Evolutionary conservation across 92 coral and sea anemone species (phyloP).

Genomic region (Ricordea florida): DNA sequence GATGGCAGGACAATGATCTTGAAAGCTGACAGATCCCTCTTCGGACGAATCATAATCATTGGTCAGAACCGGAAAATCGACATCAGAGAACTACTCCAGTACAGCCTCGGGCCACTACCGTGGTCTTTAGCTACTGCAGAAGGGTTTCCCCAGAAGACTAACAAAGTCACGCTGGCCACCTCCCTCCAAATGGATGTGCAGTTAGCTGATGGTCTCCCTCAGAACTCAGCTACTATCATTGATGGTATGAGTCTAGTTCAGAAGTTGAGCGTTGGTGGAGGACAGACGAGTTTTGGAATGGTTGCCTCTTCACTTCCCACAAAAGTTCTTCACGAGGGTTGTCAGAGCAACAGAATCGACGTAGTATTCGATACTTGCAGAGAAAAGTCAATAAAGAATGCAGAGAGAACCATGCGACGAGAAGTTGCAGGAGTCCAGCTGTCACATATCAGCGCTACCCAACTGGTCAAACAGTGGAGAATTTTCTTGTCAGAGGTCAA

Average conservation of each 20-base stretch:
- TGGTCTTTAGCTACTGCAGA: slow-evolving; percentile 50
- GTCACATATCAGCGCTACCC: no score
- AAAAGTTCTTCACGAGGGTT: slow-evolving; percentile 16
- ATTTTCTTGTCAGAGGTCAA: no score
- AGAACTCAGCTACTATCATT: no score
- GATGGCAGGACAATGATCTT: slow-evolving; percentile 24
- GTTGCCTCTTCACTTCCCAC: slow-evolving; percentile 17
- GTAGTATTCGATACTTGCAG: no score
- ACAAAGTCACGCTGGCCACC: no score
- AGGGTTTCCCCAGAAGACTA: slow-evolving; percentile 17
- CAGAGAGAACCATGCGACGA: slow-evolving; percentile 12
- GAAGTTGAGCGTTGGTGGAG: slow-evolving; percentile 3
- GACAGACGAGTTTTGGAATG: slow-evolving; percentile 18
- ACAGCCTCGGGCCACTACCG: slow-evolving; percentile 48
- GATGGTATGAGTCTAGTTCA: no score
- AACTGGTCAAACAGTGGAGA: no score
- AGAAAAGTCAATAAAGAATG: slow-evolving; percentile 34
- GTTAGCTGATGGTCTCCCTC: no score
- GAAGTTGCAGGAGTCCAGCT: no score
- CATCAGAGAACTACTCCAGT: slow-evolving; percentile 12
- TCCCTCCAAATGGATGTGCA: no score
- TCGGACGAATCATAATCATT: slow-evolving; percentile 45
- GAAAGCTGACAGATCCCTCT: slow-evolving; percentile 54
- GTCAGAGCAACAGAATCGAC: slow-evolving; percentile 18
- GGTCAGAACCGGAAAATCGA: slow-evolving; percentile 58